Percentiles rank a stretch among this genome's conserved stretches.
These are phyloP conservation scores for Okamejei kenojei DNA, from an alignment of 2,797 vertebrate species.

Conservation along the genomic window DNA sequence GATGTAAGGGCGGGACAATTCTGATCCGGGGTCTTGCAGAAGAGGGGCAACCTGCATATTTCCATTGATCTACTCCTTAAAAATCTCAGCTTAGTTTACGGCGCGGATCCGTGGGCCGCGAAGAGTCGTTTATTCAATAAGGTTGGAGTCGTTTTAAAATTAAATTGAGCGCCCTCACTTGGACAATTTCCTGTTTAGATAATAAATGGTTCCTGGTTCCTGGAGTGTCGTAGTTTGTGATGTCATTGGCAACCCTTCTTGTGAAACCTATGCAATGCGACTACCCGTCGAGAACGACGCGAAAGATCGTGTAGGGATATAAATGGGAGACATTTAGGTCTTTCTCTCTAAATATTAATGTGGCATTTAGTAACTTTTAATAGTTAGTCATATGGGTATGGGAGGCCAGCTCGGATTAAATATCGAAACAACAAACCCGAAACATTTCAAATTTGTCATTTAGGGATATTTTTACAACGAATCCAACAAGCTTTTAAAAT, in stretches of 20 bases:
- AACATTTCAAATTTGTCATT: neutral
- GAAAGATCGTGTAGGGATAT: neutral
- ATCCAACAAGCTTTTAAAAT: neutral
- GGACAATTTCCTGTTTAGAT: slow-evolving; percentile 11
- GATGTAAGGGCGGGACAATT: neutral
- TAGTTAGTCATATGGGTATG: too few species aligned
- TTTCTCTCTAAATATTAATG: neutral
- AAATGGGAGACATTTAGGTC: neutral
- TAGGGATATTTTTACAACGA: neutral
- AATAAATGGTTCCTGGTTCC: too few species aligned
- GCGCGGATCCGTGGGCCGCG: neutral
- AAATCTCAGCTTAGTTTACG: neutral
- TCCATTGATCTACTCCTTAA: neutral
- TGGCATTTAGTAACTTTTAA: neutral
- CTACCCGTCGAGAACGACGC: neutral
- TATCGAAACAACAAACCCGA: neutral
- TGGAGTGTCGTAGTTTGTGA: neutral
- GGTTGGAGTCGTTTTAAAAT: neutral
- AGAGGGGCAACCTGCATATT: neutral
- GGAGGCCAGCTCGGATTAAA: neutral
- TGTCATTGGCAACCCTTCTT: neutral
- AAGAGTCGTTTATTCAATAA: neutral
- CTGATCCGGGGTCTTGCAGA: too few species aligned
- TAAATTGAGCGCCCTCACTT: slow-evolving; percentile 1
- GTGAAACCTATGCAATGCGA: neutral